Conservation (phyloP, 2,113 vertebrate genomes). For the Hemiprocne comata region DNA sequence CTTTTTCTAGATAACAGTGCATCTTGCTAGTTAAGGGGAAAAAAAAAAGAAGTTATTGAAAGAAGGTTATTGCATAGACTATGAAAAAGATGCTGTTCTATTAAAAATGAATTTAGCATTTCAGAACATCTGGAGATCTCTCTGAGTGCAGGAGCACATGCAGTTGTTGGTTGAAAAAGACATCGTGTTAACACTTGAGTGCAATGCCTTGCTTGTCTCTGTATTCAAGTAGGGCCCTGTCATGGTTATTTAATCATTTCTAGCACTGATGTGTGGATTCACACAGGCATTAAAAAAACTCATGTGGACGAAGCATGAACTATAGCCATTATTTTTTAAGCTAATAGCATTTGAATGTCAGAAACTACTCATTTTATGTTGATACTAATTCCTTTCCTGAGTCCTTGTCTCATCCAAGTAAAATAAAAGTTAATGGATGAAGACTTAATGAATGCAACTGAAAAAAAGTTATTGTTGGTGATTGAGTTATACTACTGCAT, state of each 20-base stretch:
- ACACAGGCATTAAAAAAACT: not conserved
- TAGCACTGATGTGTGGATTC: not conserved
- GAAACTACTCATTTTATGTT: not conserved
- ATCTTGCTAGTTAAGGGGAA: not conserved
- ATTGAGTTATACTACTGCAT: not conserved
- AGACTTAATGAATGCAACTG: not conserved
- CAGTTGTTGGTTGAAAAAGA: not conserved
- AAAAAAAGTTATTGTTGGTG: not conserved
- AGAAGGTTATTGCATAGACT: not conserved
- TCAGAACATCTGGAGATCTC: not conserved
- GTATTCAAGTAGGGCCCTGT: not conserved
- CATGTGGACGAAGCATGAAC: not conserved
- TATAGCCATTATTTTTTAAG: not conserved
- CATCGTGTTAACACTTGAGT: rapidly evolving
- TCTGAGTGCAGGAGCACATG: not conserved
- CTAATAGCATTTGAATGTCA: not conserved
- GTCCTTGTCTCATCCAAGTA: not conserved
- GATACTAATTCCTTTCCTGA: not conserved
- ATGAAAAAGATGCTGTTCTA: not conserved
- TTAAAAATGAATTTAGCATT: not conserved
- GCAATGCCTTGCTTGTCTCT: not conserved
- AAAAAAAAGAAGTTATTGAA: not conserved
- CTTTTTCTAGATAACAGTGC: not conserved
- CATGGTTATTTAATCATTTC: not conserved
- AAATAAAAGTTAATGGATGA: not conserved